These are phyloP conservation scores for Glyptemys insculpta DNA, from an alignment of 2,797 vertebrate species.

Conservation along the genomic window DNA sequence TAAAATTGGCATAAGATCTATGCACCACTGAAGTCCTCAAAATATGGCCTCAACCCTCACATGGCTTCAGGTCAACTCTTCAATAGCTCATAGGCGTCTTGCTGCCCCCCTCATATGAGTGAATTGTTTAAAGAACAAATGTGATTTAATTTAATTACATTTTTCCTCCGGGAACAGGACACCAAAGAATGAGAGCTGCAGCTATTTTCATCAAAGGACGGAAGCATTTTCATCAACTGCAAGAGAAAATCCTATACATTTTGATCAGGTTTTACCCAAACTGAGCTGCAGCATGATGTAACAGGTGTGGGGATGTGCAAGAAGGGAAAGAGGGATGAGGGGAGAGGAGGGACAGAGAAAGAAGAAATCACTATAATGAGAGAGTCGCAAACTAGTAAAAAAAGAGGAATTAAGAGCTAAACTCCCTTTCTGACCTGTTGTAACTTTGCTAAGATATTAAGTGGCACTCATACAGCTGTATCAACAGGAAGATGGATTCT, in stretches of 20 bases:
- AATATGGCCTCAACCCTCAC: background rate
- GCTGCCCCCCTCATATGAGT: background rate
- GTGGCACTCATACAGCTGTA: constrained; percentile 59
- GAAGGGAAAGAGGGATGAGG: background rate
- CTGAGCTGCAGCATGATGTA: constrained; percentile 1
- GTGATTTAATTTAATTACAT: background rate
- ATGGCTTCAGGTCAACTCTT: background rate
- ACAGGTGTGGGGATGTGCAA: background rate
- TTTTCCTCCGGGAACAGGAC: background rate
- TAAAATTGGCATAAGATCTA: background rate
- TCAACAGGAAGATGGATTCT: constrained; percentile 51
- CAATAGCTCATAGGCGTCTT: background rate
- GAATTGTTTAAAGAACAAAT: background rate
- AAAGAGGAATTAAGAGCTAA: constrained; percentile 37
- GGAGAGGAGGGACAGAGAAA: background rate
- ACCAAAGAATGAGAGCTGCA: background rate
- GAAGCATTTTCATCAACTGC: background rate
- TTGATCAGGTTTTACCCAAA: background rate
- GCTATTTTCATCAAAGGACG: background rate
- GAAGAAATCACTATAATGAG: background rate
- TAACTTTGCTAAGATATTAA: background rate
- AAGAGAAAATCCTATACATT: constrained; percentile 35
- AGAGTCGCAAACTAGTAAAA: background rate
- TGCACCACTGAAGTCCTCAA: background rate
- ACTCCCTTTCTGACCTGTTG: background rate